Evolutionary conservation across 2,113 vertebrate genomes (phyloP).

Genomic region (Bos indicus): DNA sequence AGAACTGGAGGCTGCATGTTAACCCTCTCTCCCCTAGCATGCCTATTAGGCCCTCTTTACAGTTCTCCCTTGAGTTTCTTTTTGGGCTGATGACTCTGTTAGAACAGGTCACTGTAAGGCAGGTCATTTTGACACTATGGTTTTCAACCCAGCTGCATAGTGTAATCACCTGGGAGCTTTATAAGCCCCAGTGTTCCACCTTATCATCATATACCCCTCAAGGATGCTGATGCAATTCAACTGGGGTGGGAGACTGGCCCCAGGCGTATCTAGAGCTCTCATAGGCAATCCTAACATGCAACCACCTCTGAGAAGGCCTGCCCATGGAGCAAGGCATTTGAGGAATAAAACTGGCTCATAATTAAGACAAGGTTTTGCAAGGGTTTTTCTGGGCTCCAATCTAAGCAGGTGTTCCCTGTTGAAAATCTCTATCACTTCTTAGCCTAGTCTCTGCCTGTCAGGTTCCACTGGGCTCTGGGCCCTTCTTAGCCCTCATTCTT

Average conservation of each 20-base stretch:
- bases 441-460: background rate
- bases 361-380: background rate
- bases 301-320: background rate
- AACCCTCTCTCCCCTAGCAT: background rate
- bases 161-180: background rate
- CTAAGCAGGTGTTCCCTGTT: background rate
- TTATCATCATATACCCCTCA: background rate
- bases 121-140: background rate
- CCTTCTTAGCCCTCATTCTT: background rate
- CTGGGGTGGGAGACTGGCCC: background rate
- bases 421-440: background rate
- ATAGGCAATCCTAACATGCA: background rate
- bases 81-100: background rate
- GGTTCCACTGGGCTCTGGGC: background rate
- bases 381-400: background rate
- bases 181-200: background rate
- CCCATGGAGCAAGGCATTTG: background rate
- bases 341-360: background rate
- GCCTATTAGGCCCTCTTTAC: background rate
- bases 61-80: background rate
- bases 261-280: background rate
- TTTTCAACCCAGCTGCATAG: background rate
- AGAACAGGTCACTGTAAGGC: background rate
- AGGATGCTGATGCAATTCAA: background rate
- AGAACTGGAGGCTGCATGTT: background rate